Evolutionary conservation across 2,797 vertebrate species (phyloP), one percentile per base, ranked within the genome.

Genomic region (Delichon dasypus): DNA sequence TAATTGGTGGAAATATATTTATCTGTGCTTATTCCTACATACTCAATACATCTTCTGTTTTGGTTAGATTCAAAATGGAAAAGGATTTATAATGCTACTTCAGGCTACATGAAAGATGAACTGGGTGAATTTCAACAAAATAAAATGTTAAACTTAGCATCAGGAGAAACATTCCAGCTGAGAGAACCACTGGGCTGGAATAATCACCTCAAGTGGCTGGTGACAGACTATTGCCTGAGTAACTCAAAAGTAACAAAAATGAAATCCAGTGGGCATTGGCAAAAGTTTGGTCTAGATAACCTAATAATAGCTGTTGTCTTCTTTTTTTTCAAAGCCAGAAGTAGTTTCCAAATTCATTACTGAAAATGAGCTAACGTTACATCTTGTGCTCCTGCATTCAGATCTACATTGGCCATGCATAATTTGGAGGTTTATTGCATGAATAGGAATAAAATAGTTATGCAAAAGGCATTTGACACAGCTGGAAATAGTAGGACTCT

Each of bases 61-160:
- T 91, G 25, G 54, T 80, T 78, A 92, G 44, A 84, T 75, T 89
- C 25, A 89, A 94, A 94, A 68, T 26, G 14, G 62, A 45, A 91
- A 75, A 72, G 9, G 21, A 88, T 73, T 89, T 92, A 80, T 85
- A 75, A 55, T 85, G 40, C 65, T 55, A 58, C 32, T 92, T 75
- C 62, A 76, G 76, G 66, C 66, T 88, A 76, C 57, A 34, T 70
- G 92, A 95, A 93, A 58, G 55, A 95, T 72, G 51, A 92, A 86
- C 72, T 83, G 40, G 21, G 51, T 91, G 89, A 92, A 93, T 89
- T 95, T 95, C 85, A 84, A 73, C 79, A 88, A 93, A 93, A 95
- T 94, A 81, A 95, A 94, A 93, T 85, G 82, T 94, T 96, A 95
- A 95, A 94, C 85, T 81, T 86, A 92, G 82, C 74, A 92, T 86